Evolutionary conservation across 2,888 invertebrate genomes (phyloP).

Genomic region (Ernsta delagoae): DNA sequence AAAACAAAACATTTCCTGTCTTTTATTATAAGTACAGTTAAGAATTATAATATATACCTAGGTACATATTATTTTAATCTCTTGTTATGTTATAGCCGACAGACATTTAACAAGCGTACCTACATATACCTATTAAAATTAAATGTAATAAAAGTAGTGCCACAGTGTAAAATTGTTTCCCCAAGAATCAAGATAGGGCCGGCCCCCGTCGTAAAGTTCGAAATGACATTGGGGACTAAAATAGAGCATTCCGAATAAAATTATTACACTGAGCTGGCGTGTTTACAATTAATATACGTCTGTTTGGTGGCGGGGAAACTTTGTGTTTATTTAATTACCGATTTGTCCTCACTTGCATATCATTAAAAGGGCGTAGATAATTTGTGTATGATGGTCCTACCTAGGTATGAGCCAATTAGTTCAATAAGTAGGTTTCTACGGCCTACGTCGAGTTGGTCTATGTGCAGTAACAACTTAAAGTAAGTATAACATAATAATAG

Average conservation of each 20-base stretch:
- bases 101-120: constrained; percentile 39
- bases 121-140: neutral
- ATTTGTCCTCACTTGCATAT: neutral
- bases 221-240: constrained; percentile 50
- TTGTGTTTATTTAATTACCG: constrained; percentile 10
- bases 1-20: no score
- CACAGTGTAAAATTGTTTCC: constrained; percentile 40
- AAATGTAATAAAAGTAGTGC: constrained; percentile 37
- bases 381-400: neutral
- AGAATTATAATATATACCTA: no score
- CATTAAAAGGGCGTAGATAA: neutral
- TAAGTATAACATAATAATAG: no score
- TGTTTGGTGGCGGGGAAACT: constrained; percentile 36
- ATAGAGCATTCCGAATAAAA: constrained; percentile 48
- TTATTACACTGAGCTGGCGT: constrained; percentile 49
- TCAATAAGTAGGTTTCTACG: no score
- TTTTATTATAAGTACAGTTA: no score
- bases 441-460: no score
- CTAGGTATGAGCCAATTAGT: no score
- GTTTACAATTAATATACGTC: constrained; percentile 48
- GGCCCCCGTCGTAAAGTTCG: constrained; percentile 43
- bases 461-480: no score
- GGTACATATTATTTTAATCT: no score
- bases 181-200: constrained; percentile 43
- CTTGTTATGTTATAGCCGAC: constrained; percentile 17